A percentile compares a stretch with the other conserved stretches of the same genome.
phyloP scores from a whole-genome alignment of 2,888 invertebrate genomes.

The Chloroclysta siterata region DNA sequence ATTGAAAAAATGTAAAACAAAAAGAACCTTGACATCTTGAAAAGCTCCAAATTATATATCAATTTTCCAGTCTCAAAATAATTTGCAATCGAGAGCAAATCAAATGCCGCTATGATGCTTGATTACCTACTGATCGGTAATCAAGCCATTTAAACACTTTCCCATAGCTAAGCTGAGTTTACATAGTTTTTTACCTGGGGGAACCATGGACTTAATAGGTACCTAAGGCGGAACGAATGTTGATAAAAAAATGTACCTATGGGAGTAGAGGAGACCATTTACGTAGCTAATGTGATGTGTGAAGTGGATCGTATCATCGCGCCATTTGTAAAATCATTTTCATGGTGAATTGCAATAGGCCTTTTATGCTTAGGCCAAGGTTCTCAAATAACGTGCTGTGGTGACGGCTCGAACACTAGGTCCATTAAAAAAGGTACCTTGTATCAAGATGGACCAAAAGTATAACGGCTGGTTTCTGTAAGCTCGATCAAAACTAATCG shows the following conservation, averaged over 20 bases:
- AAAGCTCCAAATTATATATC: conserved; percentile 6
- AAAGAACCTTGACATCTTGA: background rate
- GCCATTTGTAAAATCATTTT: too few relatives aligned
- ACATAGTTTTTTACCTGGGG: conserved; percentile 4
- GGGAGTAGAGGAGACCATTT: background rate
- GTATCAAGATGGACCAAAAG: too few relatives aligned
- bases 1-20: too few relatives aligned
- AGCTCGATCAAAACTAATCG: too few relatives aligned
- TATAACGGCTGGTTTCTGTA: too few relatives aligned
- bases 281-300: background rate
- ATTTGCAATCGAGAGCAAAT: conserved; percentile 30
- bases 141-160: conserved; percentile 20
- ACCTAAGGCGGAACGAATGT: background rate
- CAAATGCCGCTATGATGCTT: conserved; percentile 23
- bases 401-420: too few relatives aligned
- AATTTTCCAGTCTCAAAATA: conserved; percentile 19
- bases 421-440: too few relatives aligned
- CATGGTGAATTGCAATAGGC: too few relatives aligned
- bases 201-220: too few relatives aligned
- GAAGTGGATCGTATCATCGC: background rate
- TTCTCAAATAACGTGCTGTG: too few relatives aligned
- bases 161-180: conserved; percentile 17
- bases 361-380: too few relatives aligned
- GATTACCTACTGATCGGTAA: conserved; percentile 17
- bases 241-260: background rate